Conservation (phyloP, 2,113 vertebrate genomes). For the Mormyrus iriodes region DNA sequence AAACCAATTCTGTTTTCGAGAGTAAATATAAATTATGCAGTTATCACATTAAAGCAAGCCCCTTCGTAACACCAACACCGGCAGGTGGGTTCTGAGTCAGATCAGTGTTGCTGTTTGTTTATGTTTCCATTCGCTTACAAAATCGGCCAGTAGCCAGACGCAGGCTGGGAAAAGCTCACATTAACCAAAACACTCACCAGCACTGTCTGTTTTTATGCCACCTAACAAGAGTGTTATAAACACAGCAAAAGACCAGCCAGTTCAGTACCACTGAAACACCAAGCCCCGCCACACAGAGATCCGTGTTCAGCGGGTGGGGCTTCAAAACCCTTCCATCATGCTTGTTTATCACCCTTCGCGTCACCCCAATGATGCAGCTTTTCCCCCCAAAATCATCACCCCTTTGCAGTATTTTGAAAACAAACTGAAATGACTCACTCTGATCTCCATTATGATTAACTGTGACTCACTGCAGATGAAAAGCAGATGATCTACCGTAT, state of each 20-base stretch:
- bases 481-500: neutral
- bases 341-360: constrained; percentile 52
- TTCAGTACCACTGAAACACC: constrained; percentile 21
- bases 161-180: constrained; percentile 59
- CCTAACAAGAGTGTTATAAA: constrained; percentile 47
- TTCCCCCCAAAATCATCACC: constrained; percentile 26
- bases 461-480: constrained; percentile 37
- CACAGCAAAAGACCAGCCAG: constrained; percentile 47
- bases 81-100: constrained; percentile 57
- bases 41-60: constrained; percentile 65
- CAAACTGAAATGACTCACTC: constrained; percentile 39
- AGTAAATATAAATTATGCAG: constrained; percentile 54
- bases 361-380: constrained; percentile 47
- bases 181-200: constrained; percentile 65
- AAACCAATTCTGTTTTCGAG: constrained; percentile 23
- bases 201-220: constrained; percentile 58
- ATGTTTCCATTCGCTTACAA: constrained; percentile 61
- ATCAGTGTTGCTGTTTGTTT: constrained; percentile 52
- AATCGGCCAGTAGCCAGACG: constrained; percentile 61
- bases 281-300: constrained; percentile 25
- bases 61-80: constrained; percentile 58
- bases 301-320: constrained; percentile 50
- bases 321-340: constrained; percentile 47
- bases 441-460: constrained; percentile 18
- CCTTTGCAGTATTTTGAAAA: constrained; percentile 27